Percentiles rank a stretch among this genome's conserved stretches.
phyloP scores from a whole-genome alignment of 2,797 vertebrate species.

The Brachyrhaphis roseni region DNA sequence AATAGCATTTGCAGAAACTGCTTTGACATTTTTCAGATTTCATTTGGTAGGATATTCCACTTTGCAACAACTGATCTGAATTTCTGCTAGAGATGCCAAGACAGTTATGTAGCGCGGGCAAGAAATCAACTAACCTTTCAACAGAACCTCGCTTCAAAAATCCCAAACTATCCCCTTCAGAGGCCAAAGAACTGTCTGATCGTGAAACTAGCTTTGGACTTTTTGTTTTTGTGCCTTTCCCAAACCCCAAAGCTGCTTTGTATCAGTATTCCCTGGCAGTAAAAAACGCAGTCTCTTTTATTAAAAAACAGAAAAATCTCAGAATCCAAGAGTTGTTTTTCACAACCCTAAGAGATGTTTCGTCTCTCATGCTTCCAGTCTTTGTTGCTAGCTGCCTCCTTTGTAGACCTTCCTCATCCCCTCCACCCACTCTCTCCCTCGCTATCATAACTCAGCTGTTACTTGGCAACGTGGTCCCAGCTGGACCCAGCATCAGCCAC shows the following conservation, averaged over 20 bases:
- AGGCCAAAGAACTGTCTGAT: constrained; percentile 1
- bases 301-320: constrained; percentile 21
- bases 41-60: not conserved
- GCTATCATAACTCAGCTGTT: constrained; percentile 82
- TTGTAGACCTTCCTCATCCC: constrained; percentile 62
- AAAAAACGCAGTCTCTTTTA: constrained; percentile 51
- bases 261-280: constrained; percentile 59
- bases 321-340: constrained; percentile 16
- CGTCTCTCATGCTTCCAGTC: constrained; percentile 47
- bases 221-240: constrained; percentile 17
- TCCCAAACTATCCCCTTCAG: not conserved
- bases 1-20: not conserved
- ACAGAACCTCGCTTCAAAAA: not conserved
- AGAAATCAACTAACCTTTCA: not conserved
- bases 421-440: constrained; percentile 44
- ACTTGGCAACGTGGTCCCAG: constrained; percentile 83
- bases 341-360: constrained; percentile 42
- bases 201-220: constrained; percentile 18
- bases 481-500: constrained; percentile 75
- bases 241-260: constrained; percentile 28
- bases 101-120: not conserved
- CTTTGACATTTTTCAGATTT: not conserved
- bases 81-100: not conserved
- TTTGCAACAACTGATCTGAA: not conserved
- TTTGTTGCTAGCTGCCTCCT: constrained; percentile 63